These are phyloP conservation scores for Brachirus orientalis DNA, from an alignment of 2,113 vertebrate species.

Conservation along the genomic window DNA sequence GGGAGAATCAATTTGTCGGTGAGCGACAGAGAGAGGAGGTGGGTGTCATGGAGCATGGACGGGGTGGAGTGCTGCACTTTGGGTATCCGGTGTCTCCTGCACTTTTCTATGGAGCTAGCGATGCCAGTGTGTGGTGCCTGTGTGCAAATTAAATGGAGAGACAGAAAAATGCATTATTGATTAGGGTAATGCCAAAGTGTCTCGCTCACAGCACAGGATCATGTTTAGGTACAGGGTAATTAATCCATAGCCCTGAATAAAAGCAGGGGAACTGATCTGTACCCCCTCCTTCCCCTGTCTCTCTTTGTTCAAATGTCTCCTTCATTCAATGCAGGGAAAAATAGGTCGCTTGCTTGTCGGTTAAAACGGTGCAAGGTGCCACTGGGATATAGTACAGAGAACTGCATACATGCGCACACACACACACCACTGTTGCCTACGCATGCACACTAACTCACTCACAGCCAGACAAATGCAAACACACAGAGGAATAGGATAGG, in stretches of 20 bases:
- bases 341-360: slow-evolving; percentile 78
- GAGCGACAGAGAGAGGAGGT: slow-evolving; percentile 50
- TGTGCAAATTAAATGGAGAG: slow-evolving; percentile 83
- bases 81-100: slow-evolving; percentile 77
- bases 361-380: slow-evolving; percentile 57
- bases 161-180: slow-evolving; percentile 86
- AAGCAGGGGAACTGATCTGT: slow-evolving; percentile 64
- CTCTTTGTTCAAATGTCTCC: slow-evolving; percentile 59
- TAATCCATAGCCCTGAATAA: slow-evolving; percentile 79
- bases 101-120: slow-evolving; percentile 58
- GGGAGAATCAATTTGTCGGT: slow-evolving; percentile 77
- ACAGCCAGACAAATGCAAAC: slow-evolving; percentile 8
- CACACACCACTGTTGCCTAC: slow-evolving; percentile 15
- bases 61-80: slow-evolving; percentile 63
- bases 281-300: slow-evolving; percentile 19
- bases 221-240: slow-evolving; percentile 78
- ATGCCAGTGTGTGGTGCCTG: slow-evolving; percentile 62
- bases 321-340: slow-evolving; percentile 68
- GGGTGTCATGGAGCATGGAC: slow-evolving; percentile 29
- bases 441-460: slow-evolving; percentile 21
- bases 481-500: slow-evolving; percentile 10
- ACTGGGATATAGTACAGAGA: slow-evolving; percentile 50
- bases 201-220: slow-evolving; percentile 77
- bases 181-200: slow-evolving; percentile 77
- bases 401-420: slow-evolving; percentile 24